Percentiles rank a stretch among this genome's conserved stretches.
Conservation (phyloP, 2,888 invertebrate genomes). For the Agrotis exclamationis region DNA sequence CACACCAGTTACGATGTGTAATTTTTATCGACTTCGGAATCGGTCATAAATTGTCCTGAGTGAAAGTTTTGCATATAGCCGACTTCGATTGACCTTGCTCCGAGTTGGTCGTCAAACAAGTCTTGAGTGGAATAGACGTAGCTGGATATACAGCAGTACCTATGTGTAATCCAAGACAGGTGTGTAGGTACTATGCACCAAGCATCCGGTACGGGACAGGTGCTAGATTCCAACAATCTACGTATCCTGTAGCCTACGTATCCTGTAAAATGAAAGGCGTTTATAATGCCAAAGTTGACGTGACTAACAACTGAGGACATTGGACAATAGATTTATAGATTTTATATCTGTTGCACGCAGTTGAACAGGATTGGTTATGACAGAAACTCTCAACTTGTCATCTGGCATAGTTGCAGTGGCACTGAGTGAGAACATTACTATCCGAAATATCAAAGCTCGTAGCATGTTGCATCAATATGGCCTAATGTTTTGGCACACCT, state of each 20-base stretch:
- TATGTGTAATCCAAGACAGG: slow-evolving; percentile 61
- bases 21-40: slow-evolving; percentile 49
- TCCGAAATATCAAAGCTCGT: background rate
- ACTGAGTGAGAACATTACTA: background rate
- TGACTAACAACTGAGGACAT: slow-evolving; percentile 45
- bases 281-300: slow-evolving; percentile 61
- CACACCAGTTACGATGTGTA: slow-evolving; percentile 17
- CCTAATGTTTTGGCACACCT: slow-evolving; percentile 13
- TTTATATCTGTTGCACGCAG: too few relatives aligned
- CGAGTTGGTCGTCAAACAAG: slow-evolving; percentile 68
- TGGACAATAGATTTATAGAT: slow-evolving; percentile 35
- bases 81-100: slow-evolving; percentile 72
- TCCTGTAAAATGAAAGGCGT: slow-evolving; percentile 65
- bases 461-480: background rate
- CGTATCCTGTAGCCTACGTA: slow-evolving; percentile 57
- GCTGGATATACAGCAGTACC: slow-evolving; percentile 41
- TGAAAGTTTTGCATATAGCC: slow-evolving; percentile 74
- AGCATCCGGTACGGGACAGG: slow-evolving; percentile 71
- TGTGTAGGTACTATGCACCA: slow-evolving; percentile 52
- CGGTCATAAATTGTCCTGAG: slow-evolving; percentile 57
- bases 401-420: background rate
- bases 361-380: too few relatives aligned
- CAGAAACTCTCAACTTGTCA: too few relatives aligned
- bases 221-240: slow-evolving; percentile 60
- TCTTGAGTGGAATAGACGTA: slow-evolving; percentile 54